phyloP scores from a whole-genome alignment of 2,888 invertebrate species.

The Lobophora halterata region DNA sequence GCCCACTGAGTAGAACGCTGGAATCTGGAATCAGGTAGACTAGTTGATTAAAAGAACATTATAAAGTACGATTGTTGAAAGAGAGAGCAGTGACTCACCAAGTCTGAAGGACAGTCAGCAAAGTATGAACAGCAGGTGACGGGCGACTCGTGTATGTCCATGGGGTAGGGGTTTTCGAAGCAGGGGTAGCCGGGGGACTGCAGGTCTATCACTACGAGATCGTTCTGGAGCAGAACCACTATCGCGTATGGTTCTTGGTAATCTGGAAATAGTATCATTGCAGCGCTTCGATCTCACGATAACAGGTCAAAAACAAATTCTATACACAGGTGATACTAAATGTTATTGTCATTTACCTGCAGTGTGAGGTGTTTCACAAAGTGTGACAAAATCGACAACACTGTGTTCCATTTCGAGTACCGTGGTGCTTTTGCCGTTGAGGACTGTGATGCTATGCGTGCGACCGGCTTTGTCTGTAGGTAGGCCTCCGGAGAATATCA shows the following conservation, averaged over 20 bases:
- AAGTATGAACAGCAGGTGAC: conserved; percentile 98
- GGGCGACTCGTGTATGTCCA: conserved; percentile 99
- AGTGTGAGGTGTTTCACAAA: conserved; percentile 96
- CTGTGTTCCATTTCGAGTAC: conserved; percentile 99
- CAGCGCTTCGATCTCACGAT: no score
- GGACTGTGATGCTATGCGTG: conserved; percentile 96
- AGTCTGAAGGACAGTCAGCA: conserved; percentile 98
- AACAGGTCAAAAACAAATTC: no score
- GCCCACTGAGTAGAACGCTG: conserved; percentile 98
- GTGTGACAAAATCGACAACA: conserved; percentile 97
- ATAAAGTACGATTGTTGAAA: background rate
- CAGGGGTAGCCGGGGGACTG: conserved; percentile 97
- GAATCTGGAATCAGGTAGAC: conserved; percentile 68
- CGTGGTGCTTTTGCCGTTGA: conserved; percentile 97
- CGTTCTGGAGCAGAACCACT: conserved; percentile 97
- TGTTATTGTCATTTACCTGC: no score
- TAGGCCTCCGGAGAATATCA: conserved; percentile 98
- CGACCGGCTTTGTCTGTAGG: conserved; percentile 93
- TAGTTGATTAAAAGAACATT: background rate
- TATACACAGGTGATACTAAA: no score
- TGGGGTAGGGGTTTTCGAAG: conserved; percentile 99
- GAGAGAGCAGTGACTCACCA: conserved; percentile 82
- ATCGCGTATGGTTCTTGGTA: conserved; percentile 99
- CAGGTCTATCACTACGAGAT: conserved; percentile 98
- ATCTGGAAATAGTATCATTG: no score